Percentiles rank a stretch among this genome's conserved stretches.
Conservation (phyloP, 92 coral and sea anemone species). For the Montipora capitata region DNA sequence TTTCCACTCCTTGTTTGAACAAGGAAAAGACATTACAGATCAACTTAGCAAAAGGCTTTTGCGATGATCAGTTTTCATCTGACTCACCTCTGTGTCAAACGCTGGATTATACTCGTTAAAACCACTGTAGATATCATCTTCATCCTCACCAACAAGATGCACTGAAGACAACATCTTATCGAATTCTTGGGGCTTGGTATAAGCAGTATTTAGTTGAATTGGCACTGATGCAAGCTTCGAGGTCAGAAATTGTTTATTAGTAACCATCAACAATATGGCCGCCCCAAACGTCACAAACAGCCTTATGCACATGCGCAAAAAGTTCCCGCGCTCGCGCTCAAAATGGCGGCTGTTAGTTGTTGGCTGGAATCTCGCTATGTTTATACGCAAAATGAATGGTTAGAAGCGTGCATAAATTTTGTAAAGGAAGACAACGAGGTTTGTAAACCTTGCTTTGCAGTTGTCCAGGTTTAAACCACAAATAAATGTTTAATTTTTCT, state of each 20-base stretch:
- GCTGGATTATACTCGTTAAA: conserved; percentile 98
- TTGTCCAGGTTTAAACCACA: background rate
- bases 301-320: conserved; percentile 26
- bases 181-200: background rate
- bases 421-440: conserved; percentile 83
- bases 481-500: background rate
- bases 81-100: conserved; percentile 96
- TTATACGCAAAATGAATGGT: conserved; percentile 81
- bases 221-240: no score
- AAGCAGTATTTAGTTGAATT: no score
- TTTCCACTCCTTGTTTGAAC: background rate
- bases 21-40: background rate
- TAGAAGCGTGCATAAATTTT: conserved; percentile 87
- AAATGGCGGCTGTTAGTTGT: conserved; percentile 83
- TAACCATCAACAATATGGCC: conserved; percentile 91
- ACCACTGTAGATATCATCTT: conserved; percentile 96
- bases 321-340: conserved; percentile 43
- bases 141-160: conserved; percentile 99
- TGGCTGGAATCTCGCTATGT: conserved; percentile 69
- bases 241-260: conserved; percentile 63
- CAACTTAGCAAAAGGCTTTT: background rate
- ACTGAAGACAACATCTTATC: conserved; percentile 84
- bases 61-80: background rate
- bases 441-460: background rate
- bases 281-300: conserved; percentile 36